Evolutionary conservation across 1,140 invertebrate genomes (phyloP).

Genomic region (Goniozus legneri): DNA sequence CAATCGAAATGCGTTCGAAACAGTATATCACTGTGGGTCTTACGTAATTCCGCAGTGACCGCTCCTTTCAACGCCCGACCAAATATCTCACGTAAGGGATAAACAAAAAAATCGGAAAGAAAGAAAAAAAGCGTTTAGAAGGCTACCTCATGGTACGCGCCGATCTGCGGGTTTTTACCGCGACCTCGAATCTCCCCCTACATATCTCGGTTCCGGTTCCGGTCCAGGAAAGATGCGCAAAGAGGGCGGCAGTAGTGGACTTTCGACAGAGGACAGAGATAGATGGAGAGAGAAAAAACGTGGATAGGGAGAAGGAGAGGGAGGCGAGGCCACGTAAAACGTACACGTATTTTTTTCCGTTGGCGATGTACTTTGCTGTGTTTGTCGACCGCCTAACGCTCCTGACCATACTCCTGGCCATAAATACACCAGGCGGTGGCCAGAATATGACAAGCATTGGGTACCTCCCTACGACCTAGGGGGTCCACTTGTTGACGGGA

Average conservation of each 20-base stretch:
- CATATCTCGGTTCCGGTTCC: no score
- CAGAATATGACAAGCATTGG: constrained; percentile 43
- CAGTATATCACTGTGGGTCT: constrained; percentile 20
- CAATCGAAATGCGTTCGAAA: constrained; percentile 23
- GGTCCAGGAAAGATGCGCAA: constrained; percentile 11
- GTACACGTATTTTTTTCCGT: no score
- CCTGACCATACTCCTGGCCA: constrained; percentile 46
- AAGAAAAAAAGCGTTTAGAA: constrained; percentile 31
- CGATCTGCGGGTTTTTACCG: constrained; percentile 10
- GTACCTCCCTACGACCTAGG: constrained; percentile 17
- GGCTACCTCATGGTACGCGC: constrained; percentile 8
- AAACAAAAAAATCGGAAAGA: no score
- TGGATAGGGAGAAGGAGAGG: constrained; percentile 3
- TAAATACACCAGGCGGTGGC: constrained; percentile 46
- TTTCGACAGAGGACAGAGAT: no score
- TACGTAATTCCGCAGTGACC: no score
- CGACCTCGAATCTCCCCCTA: background rate
- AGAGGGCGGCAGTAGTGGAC: constrained; percentile 11
- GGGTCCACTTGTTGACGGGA: constrained; percentile 18
- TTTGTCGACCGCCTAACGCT: constrained; percentile 47
- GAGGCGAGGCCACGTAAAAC: no score
- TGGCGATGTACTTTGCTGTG: constrained; percentile 21
- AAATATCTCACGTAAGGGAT: no score
- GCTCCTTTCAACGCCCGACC: no score
- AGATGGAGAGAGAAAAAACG: constrained; percentile 3